These are phyloP conservation scores for Plagodis pulveraria DNA, from an alignment of 2,888 invertebrate genomes.

Conservation along the genomic window DNA sequence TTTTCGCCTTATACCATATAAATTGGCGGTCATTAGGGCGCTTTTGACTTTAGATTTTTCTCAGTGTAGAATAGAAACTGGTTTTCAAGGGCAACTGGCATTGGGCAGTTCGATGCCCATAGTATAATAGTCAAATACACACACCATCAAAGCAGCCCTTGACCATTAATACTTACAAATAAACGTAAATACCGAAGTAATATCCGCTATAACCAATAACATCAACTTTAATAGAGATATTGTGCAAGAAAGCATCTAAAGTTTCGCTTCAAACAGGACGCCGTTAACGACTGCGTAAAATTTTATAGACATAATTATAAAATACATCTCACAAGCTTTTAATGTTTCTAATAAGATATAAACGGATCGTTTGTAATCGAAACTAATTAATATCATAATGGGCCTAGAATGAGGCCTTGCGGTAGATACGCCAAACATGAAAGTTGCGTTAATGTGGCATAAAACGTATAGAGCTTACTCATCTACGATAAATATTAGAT, in stretches of 20 bases:
- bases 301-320: constrained; percentile 11
- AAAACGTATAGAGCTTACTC: not conserved
- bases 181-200: not conserved
- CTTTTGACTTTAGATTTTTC: no score
- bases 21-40: no score
- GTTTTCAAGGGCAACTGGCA: no score
- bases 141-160: no score
- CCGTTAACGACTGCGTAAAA: constrained; percentile 7
- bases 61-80: no score
- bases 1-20: no score
- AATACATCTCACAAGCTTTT: constrained; percentile 6
- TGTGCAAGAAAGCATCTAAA: constrained; percentile 19
- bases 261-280: constrained; percentile 15
- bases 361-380: constrained; percentile 21
- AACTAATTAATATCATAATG: constrained; percentile 21
- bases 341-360: constrained; percentile 18
- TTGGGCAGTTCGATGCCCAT: no score
- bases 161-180: not conserved
- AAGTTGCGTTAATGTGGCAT: not conserved
- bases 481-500: no score
- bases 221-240: not conserved
- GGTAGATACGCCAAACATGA: constrained; percentile 24
- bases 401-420: constrained; percentile 30
- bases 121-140: no score
- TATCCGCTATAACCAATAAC: constrained; percentile 1